A percentile compares a stretch with the other conserved stretches of the same genome.
Conservation (phyloP, 2,113 vertebrate genomes). For the Oenanthe oenanthe region DNA sequence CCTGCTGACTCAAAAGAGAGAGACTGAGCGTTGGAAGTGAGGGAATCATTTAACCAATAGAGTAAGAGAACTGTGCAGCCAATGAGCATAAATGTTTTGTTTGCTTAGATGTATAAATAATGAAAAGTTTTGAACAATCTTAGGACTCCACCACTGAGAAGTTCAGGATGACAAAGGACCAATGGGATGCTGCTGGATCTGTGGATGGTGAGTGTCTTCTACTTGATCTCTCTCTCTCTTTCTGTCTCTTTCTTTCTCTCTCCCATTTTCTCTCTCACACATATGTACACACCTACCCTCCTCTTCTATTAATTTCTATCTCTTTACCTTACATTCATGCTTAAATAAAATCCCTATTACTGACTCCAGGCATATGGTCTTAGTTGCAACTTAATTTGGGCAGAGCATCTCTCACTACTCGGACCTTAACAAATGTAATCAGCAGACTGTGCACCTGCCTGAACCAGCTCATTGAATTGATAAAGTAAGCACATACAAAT, state of each 20-base stretch:
- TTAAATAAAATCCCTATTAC: background rate
- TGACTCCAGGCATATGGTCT: background rate
- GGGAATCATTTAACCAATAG: background rate
- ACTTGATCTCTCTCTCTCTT: background rate
- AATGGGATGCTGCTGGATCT: background rate
- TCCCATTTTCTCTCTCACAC: background rate
- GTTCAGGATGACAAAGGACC: background rate
- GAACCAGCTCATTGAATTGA: background rate
- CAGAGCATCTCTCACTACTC: background rate
- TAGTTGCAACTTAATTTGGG: background rate
- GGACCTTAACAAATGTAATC: background rate
- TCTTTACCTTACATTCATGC: background rate
- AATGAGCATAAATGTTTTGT: background rate
- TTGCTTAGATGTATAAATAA: background rate
- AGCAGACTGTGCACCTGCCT: background rate
- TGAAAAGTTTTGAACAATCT: background rate
- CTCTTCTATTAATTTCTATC: background rate
- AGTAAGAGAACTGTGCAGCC: background rate
- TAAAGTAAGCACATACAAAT: background rate
- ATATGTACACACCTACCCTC: rapidly evolving
- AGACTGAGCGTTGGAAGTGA: background rate
- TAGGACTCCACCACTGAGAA: background rate
- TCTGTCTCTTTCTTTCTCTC: too few relatives aligned
- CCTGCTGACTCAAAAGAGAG: background rate
- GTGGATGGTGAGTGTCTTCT: background rate